These are phyloP conservation scores for Eudyptes chrysolophus DNA, from an alignment of 2,113 vertebrate genomes.

Conservation along the genomic window DNA sequence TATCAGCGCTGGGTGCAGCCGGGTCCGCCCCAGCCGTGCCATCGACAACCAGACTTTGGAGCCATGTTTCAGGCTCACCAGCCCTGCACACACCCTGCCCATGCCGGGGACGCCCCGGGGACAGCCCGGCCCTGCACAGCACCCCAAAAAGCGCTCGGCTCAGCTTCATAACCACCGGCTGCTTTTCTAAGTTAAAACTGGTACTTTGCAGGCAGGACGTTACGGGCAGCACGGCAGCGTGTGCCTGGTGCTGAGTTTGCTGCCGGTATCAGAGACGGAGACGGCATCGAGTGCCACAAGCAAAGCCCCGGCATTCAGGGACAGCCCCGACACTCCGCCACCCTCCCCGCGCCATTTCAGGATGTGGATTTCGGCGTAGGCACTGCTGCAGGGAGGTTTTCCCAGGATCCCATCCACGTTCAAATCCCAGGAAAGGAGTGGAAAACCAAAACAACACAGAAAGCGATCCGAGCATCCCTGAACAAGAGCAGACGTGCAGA, in stretches of 20 bases:
- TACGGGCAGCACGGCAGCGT: fast-evolving
- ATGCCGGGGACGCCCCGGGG: neutral
- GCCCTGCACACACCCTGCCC: neutral
- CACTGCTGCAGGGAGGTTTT: neutral
- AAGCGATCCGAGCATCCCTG: neutral
- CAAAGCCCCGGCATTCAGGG: neutral
- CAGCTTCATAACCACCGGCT: fast-evolving
- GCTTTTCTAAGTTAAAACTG: neutral
- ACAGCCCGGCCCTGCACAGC: fast-evolving
- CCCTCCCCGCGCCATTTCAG: neutral
- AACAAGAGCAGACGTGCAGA: neutral
- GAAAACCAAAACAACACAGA: neutral
- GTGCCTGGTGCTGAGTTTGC: neutral
- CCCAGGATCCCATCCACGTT: neutral
- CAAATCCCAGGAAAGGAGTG: neutral
- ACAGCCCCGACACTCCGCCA: neutral
- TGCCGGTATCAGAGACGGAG: fast-evolving
- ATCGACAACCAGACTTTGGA: neutral
- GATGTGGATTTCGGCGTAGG: neutral
- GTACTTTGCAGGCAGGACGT: neutral
- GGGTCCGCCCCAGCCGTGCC: fast-evolving
- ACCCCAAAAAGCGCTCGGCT: fast-evolving
- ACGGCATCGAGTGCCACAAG: fast-evolving
- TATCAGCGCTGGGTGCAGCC: neutral
- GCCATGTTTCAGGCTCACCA: fast-evolving